A percentile compares a stretch with the other conserved stretches of the same genome.
Conservation (phyloP, 30 jellyfish, hydroid and myxozoan genomes). For the Mastigias papua region DNA sequence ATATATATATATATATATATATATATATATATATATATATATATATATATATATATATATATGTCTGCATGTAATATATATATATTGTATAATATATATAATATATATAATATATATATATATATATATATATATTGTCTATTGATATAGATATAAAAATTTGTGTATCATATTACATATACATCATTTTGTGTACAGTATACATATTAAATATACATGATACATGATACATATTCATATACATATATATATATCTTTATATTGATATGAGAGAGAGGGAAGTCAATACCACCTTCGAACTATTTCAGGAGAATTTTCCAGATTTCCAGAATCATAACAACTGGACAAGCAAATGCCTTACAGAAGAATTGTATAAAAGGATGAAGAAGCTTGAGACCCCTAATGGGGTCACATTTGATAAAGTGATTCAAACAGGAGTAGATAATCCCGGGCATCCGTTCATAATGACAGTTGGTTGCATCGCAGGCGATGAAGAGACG, state of each 20-base stretch:
- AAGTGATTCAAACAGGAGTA: constrained; percentile 94
- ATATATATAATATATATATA: too few relatives aligned
- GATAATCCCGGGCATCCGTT: constrained; percentile 98
- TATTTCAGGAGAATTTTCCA: constrained; percentile 69
- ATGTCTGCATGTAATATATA: not conserved
- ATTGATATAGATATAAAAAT: too few relatives aligned
- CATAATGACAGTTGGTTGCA: constrained; percentile 93
- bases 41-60: not conserved
- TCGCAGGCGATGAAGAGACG: constrained; percentile 91
- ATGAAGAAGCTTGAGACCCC: constrained; percentile 25
- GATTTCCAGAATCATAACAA: constrained; percentile 81
- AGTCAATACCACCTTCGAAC: too few relatives aligned
- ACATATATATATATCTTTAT: too few relatives aligned
- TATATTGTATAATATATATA: not conserved
- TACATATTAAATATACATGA: too few relatives aligned
- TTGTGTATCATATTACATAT: too few relatives aligned
- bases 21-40: too few relatives aligned
- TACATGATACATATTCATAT: too few relatives aligned
- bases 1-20: too few relatives aligned
- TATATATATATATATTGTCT: too few relatives aligned
- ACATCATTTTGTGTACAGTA: too few relatives aligned
- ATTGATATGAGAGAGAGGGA: too few relatives aligned
- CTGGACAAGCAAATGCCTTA: constrained; percentile 86
- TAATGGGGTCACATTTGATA: constrained; percentile 75
- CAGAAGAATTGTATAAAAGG: constrained; percentile 57